These are phyloP conservation scores for Hirtodrosophila trivittata DNA, from an alignment of 2,888 invertebrate genomes.

Conservation along the genomic window DNA sequence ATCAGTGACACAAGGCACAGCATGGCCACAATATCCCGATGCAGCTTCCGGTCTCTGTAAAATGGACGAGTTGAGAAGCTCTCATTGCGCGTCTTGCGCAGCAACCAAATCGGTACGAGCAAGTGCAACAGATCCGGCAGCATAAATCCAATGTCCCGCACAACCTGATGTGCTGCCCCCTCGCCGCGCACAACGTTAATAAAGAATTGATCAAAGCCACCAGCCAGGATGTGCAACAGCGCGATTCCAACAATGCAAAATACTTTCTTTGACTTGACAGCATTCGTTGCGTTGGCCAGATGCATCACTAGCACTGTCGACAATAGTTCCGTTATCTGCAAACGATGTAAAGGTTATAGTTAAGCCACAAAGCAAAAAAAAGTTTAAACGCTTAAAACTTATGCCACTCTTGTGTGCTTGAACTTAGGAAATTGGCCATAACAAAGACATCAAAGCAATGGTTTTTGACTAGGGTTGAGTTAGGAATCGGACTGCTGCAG, in stretches of 20 bases:
- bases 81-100: constrained; percentile 83
- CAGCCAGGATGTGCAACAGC: constrained; percentile 86
- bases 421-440: no score
- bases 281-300: constrained; percentile 85
- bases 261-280: constrained; percentile 85
- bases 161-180: constrained; percentile 88
- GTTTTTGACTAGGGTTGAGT: no score
- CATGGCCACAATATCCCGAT: constrained; percentile 82
- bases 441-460: no score
- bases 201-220: constrained; percentile 87
- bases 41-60: constrained; percentile 82
- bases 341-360: background rate
- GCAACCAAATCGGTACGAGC: constrained; percentile 85
- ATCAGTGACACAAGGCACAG: constrained; percentile 82
- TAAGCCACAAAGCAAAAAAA: no score
- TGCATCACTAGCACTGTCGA: constrained; percentile 86
- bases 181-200: constrained; percentile 87
- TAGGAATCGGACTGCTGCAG: no score
- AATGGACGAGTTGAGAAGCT: constrained; percentile 82
- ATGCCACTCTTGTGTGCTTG: no score
- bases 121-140: constrained; percentile 87
- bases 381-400: no score
- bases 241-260: constrained; percentile 86
- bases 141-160: constrained; percentile 88
- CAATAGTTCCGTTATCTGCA: constrained; percentile 86